These are phyloP conservation scores for Nemapogon koenigi DNA, from an alignment of 2,888 invertebrate genomes.

Conservation along the genomic window DNA sequence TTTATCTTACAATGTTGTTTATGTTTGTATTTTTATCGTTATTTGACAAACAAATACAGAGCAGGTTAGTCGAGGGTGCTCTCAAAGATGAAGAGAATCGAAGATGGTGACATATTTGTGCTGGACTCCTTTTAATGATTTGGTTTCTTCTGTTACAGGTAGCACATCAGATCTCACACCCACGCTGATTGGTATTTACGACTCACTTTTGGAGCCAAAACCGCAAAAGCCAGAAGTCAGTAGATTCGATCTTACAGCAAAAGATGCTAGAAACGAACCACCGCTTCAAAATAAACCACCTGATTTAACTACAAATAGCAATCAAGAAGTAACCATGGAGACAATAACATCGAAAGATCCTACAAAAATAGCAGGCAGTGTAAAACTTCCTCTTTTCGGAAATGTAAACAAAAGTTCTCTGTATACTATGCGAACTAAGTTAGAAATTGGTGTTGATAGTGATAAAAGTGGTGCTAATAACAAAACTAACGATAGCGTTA, in stretches of 20 bases:
- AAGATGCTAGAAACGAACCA: slow-evolving; percentile 58
- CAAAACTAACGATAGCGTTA: slow-evolving; percentile 28
- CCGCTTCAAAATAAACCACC: slow-evolving; percentile 24
- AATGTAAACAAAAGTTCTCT: slow-evolving; percentile 49
- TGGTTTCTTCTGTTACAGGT: slow-evolving; percentile 68
- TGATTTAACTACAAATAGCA: slow-evolving; percentile 7
- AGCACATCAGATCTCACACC: slow-evolving; percentile 87
- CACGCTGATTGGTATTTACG: slow-evolving; percentile 85
- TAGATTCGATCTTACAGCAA: slow-evolving; percentile 39
- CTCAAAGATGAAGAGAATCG: too few relatives aligned
- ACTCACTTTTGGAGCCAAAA: slow-evolving; percentile 71
- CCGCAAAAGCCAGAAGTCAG: slow-evolving; percentile 35
- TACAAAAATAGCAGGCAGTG: slow-evolving; percentile 40
- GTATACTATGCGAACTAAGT: slow-evolving; percentile 43
- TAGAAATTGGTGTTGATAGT: slow-evolving; percentile 39
- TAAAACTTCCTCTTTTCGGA: slow-evolving; percentile 43
- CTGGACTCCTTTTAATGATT: slow-evolving; percentile 19
- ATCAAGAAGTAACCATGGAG: not conserved
- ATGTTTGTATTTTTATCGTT: not conserved
- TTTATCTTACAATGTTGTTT: too few relatives aligned
- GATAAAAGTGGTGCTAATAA: slow-evolving; percentile 38
- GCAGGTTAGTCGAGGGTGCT: too few relatives aligned
- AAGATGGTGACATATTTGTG: slow-evolving; percentile 5
- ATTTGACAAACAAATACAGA: not conserved
- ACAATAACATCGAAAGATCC: slow-evolving; percentile 27